Evolutionary conservation across 2,888 invertebrate genomes (phyloP), one percentile per base, ranked within the genome.

Genomic region (Lasioglossum zephyrum): DNA sequence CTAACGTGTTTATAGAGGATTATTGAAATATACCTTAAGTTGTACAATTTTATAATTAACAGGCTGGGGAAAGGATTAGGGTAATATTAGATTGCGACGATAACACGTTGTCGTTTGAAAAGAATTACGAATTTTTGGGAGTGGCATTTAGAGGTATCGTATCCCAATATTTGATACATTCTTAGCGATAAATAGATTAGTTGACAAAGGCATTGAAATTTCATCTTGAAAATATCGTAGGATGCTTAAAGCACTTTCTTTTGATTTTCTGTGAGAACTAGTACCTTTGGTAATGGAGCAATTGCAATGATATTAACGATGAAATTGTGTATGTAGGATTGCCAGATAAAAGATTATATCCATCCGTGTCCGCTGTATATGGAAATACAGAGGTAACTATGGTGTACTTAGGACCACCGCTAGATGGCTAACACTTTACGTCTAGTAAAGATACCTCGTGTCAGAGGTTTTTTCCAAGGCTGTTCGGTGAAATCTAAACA

Each of bases 321-420:
- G 74, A 26, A 72, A 79, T 87, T 78, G 44, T 76, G 77, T 72
- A 39, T 49, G 22, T 95, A 98, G 98, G 98, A 92, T 96, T 99
- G 95, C 99, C 99, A 81, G 98, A 98, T 94, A 98, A 98, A 95
- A 97, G 97, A 95, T 96, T 99, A 79, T 99, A 97, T 95, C 99
- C 99, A 85, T 98, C 99, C 85, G 98, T 99, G 78, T 99, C 99
- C 75, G 99, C 99, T 85, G 99, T 99, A 18, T 99, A 99, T 96
- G 99, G 99, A 85, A 99, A 99, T 95, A 99, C 99, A 74, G 99
- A 99, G 96, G 99, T 99, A 66, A 99, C 99, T 60, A 99, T 99
- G 99, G 98, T 99, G 70, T 99, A 99, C 95, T 96, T 99, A 92
- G 99, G 99, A 89, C 97, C 98, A 88, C 99, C 99, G n/a, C 95